Conservation (phyloP, 2,888 invertebrate species). For the Antitype chi region DNA sequence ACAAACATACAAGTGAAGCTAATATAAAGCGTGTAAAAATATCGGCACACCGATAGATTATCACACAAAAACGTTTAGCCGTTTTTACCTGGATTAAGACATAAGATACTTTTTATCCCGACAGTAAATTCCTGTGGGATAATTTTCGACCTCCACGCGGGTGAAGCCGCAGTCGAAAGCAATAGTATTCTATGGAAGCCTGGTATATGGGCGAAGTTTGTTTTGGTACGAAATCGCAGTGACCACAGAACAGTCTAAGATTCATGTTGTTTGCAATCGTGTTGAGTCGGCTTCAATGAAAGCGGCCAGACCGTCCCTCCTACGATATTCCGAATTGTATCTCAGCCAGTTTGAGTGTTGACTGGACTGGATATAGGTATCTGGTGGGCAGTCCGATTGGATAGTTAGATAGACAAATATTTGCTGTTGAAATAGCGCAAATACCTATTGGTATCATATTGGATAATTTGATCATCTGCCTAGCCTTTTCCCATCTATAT, state of each 20-base stretch:
- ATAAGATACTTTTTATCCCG: no score
- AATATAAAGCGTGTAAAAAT: no score
- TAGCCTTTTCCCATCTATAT: no score
- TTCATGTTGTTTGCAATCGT: slow-evolving; percentile 17
- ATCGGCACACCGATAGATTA: no score
- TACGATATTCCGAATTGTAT: slow-evolving; percentile 22
- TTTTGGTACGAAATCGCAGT: not conserved
- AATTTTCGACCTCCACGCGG: no score
- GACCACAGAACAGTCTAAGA: not conserved
- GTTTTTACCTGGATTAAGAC: no score
- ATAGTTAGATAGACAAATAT: not conserved
- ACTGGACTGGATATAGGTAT: slow-evolving; percentile 15
- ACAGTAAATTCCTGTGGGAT: no score
- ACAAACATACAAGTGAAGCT: no score
- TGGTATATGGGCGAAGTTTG: not conserved
- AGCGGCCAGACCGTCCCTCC: not conserved
- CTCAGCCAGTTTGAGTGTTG: slow-evolving; percentile 3
- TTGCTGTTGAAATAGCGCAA: not conserved
- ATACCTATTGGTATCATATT: not conserved
- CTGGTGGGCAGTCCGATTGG: not conserved
- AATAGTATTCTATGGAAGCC: not conserved
- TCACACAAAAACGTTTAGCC: no score
- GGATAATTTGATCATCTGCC: not conserved
- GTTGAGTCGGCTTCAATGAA: slow-evolving; percentile 27
- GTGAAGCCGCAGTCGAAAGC: no score